These are phyloP conservation scores for Pipistrellus kuhlii DNA, from an alignment of 2,797 vertebrate species.

Conservation along the genomic window DNA sequence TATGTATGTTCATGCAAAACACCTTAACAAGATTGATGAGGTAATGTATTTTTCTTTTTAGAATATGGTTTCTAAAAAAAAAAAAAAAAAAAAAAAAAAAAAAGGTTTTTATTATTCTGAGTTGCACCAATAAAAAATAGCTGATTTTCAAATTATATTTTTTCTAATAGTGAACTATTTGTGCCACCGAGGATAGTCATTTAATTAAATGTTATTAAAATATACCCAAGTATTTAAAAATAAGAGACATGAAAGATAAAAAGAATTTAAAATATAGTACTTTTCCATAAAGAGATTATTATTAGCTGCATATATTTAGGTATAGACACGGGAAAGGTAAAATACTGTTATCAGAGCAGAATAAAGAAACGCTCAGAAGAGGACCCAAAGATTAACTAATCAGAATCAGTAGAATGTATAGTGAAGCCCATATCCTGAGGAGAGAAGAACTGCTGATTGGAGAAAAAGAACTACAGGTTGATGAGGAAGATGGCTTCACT, in stretches of 20 bases:
- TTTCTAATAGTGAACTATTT: constrained; percentile 27
- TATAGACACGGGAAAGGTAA: not conserved
- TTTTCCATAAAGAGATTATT: not conserved
- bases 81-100: not conserved
- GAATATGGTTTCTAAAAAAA: constrained; percentile 22
- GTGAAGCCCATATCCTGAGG: not conserved
- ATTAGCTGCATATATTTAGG: not conserved
- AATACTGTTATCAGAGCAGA: not conserved
- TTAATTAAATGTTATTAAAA: constrained; percentile 30
- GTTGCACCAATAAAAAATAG: constrained; percentile 45
- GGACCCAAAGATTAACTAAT: not conserved
- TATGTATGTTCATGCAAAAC: constrained; percentile 99
- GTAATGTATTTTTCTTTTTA: constrained; percentile 86
- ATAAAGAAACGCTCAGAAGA: not conserved
- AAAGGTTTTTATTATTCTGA: constrained; percentile 36
- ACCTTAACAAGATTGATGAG: constrained; percentile 94
- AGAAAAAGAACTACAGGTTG: not conserved
- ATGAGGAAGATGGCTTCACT: not conserved
- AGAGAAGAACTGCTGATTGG: not conserved
- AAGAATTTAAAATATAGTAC: not conserved
- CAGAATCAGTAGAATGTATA: not conserved
- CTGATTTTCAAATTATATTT: constrained; percentile 30
- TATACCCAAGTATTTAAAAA: not conserved
- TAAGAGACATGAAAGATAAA: not conserved
- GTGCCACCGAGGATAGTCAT: not conserved